Percentiles rank a stretch among this genome's conserved stretches.
Evolutionary conservation across 2,113 vertebrate genomes (phyloP).

Genomic region (Odobenus rosmarus): DNA sequence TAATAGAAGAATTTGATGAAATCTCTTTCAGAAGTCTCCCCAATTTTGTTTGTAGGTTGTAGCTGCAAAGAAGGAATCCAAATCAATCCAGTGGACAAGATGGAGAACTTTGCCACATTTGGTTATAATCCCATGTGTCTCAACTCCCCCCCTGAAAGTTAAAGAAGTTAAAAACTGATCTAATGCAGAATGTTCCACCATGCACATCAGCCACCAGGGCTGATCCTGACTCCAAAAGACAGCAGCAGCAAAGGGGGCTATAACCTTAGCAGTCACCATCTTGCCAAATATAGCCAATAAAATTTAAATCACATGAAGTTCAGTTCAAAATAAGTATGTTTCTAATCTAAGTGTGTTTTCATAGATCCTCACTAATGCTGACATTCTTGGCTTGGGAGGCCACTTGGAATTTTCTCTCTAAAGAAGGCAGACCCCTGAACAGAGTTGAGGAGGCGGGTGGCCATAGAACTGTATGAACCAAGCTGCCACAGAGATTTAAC

Average conservation of each 20-base stretch:
- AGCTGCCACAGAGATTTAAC: constrained; percentile 33
- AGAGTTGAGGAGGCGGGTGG: background rate
- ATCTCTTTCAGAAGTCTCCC: background rate
- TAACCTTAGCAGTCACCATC: background rate
- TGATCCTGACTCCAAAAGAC: constrained; percentile 17
- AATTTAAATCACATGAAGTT: constrained; percentile 23
- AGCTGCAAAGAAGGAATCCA: background rate
- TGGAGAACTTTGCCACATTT: background rate
- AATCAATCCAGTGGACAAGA: background rate
- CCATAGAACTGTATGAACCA: background rate
- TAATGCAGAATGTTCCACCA: background rate
- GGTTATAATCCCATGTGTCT: background rate
- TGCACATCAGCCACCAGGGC: background rate
- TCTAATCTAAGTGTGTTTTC: constrained; percentile 68
- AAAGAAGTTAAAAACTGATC: background rate
- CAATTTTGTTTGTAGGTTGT: background rate
- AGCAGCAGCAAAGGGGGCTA: background rate
- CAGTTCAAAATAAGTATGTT: constrained; percentile 40
- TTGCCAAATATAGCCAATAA: constrained; percentile 48
- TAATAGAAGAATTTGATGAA: background rate
- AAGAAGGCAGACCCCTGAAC: background rate
- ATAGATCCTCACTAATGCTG: constrained; percentile 22
- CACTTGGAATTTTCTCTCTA: constrained; percentile 44
- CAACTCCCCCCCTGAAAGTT: background rate
- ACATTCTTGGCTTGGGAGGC: constrained; percentile 51